Evolutionary conservation across 2,797 vertebrate species (phyloP).

Genomic region (Channa striata): DNA sequence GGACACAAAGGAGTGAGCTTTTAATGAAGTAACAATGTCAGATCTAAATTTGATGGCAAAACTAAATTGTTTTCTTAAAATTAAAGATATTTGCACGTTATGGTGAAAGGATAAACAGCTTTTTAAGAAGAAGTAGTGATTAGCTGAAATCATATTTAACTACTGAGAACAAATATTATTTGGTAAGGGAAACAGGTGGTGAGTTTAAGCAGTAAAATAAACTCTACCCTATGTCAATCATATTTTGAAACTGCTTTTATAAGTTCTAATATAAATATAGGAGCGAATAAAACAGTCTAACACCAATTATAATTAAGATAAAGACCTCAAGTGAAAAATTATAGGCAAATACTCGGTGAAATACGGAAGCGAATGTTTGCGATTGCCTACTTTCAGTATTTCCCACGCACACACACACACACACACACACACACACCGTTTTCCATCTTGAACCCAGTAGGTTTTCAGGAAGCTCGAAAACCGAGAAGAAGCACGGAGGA

Average conservation of each 20-base stretch:
- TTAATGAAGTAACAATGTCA: too few relatives aligned
- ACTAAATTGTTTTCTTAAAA: not conserved
- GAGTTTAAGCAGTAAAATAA: not conserved
- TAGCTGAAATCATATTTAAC: not conserved
- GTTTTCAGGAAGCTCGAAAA: conserved; percentile 13
- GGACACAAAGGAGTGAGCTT: conserved; percentile 7
- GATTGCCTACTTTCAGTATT: too few relatives aligned
- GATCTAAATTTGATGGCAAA: too few relatives aligned
- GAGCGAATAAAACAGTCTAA: not conserved
- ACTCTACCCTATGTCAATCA: not conserved
- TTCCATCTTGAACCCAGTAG: conserved; percentile 16
- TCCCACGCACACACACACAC: not conserved
- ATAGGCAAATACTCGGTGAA: too few relatives aligned
- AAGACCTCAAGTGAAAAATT: too few relatives aligned
- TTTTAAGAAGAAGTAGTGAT: not conserved
- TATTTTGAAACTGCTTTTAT: too few relatives aligned
- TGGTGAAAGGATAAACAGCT: too few relatives aligned
- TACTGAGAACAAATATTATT: not conserved
- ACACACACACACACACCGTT: conserved; percentile 5
- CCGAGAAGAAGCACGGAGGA: conserved; percentile 6
- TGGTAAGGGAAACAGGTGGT: too few relatives aligned
- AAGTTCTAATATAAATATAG: too few relatives aligned
- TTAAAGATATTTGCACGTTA: not conserved
- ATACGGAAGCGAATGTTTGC: too few relatives aligned
- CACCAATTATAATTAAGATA: too few relatives aligned